Conservation (phyloP, 2,797 vertebrate genomes). For the Brotula barbata region DNA sequence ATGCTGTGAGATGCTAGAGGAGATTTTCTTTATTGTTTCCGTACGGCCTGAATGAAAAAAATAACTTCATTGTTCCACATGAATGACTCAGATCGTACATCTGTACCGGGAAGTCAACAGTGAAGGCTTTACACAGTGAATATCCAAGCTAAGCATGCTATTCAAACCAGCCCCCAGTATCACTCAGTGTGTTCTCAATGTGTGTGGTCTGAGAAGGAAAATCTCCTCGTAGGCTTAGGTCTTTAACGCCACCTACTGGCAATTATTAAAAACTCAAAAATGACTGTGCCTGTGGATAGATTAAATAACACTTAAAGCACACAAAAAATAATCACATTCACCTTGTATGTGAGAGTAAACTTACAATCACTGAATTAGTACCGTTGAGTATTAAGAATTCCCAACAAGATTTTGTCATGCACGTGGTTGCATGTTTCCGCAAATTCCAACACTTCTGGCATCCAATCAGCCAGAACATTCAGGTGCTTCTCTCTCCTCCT, state of each 20-base stretch:
- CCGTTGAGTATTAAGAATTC: too few relatives aligned
- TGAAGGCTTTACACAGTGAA: slow-evolving; percentile 48
- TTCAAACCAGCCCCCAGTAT: slow-evolving; percentile 47
- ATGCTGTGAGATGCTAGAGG: not conserved
- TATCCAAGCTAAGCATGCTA: slow-evolving; percentile 60
- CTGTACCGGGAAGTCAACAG: slow-evolving; percentile 46
- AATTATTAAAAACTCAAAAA: not conserved
- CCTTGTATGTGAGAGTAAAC: not conserved
- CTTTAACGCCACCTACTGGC: slow-evolving; percentile 64
- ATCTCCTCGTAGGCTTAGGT: slow-evolving; percentile 20
- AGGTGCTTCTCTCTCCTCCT: slow-evolving; percentile 13
- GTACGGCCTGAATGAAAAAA: slow-evolving; percentile 4
- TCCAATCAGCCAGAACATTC: slow-evolving; percentile 39
- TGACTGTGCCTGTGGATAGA: not conserved
- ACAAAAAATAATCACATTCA: not conserved
- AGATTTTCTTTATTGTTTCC: slow-evolving; percentile 3
- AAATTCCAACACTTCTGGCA: not conserved
- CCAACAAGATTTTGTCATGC: not conserved
- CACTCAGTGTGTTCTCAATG: slow-evolving; percentile 36
- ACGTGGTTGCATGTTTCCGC: not conserved
- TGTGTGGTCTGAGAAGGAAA: slow-evolving; percentile 62
- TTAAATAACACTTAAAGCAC: not conserved
- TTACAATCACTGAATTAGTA: too few relatives aligned
- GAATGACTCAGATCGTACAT: slow-evolving; percentile 36
- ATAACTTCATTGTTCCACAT: slow-evolving; percentile 33